Evolutionary conservation across 2,113 vertebrate genomes (phyloP).

Genomic region (Alexandromys fortis): DNA sequence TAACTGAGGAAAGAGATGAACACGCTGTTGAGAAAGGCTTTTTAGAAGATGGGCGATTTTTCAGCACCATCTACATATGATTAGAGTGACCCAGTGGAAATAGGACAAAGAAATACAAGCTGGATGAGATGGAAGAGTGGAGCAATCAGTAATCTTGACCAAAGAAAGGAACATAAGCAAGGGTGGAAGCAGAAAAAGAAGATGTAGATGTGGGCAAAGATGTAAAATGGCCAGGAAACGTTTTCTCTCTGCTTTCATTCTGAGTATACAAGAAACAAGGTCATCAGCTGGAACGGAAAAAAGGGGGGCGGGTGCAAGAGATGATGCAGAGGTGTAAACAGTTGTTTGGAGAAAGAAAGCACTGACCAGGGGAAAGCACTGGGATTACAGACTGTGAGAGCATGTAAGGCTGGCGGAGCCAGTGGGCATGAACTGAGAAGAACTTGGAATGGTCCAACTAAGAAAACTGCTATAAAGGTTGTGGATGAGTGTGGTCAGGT

Average conservation of each 20-base stretch:
- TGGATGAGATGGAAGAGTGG: neutral
- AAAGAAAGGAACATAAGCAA: neutral
- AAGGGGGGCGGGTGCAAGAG: neutral
- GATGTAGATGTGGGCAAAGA: neutral
- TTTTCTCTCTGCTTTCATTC: slow-evolving; percentile 47
- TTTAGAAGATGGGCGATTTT: slow-evolving; percentile 19
- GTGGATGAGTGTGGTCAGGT: neutral
- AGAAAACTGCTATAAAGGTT: neutral
- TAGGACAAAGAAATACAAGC: neutral
- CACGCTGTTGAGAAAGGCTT: neutral
- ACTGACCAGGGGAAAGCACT: neutral
- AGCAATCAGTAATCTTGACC: neutral
- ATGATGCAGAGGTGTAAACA: neutral
- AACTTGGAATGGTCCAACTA: neutral
- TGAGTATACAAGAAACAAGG: slow-evolving; percentile 62
- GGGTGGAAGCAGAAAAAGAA: neutral
- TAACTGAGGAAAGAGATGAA: slow-evolving; percentile 43
- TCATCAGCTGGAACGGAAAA: slow-evolving; percentile 40
- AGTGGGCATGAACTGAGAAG: neutral
- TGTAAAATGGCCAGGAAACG: neutral
- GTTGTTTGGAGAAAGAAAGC: neutral
- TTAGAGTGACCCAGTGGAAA: neutral
- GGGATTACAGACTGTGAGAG: neutral
- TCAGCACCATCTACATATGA: neutral
- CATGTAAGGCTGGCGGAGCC: neutral